Percentiles rank a stretch among this genome's conserved stretches.
Evolutionary conservation across 2,888 invertebrate species (phyloP).

Genomic region (Sinelater perroti): DNA sequence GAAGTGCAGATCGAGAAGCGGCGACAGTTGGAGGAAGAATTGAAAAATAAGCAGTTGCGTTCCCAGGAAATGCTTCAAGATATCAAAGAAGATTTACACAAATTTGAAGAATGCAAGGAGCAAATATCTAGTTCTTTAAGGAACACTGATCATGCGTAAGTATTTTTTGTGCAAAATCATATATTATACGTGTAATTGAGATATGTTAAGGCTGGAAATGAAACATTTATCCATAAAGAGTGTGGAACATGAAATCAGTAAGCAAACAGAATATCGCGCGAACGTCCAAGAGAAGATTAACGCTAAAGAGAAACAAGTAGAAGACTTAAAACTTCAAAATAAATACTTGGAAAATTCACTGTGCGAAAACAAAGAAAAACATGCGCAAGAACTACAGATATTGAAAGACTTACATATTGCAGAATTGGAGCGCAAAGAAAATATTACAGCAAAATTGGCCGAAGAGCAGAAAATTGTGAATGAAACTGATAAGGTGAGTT

Average conservation of each 20-base stretch:
- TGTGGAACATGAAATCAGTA: not conserved
- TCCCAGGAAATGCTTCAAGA: not conserved
- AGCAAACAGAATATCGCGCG: not conserved
- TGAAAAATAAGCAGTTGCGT: not conserved
- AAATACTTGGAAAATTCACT: not conserved
- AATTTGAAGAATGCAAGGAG: not conserved
- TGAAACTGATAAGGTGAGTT: not conserved
- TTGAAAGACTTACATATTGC: not conserved
- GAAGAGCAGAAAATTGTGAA: not conserved
- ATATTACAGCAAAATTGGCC: not conserved
- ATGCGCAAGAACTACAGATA: not conserved
- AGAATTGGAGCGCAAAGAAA: not conserved
- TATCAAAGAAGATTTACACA: not conserved
- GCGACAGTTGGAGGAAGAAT: not conserved
- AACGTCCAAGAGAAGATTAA: not conserved
- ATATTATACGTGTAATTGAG: not conserved
- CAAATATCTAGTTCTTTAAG: not conserved
- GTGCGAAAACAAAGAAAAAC: not conserved
- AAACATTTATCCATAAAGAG: not conserved
- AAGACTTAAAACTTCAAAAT: not conserved
- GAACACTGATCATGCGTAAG: not conserved
- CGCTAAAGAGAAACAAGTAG: not conserved
- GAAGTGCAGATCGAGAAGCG: not conserved
- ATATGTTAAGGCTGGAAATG: not conserved
- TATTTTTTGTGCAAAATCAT: not conserved